Conservation (phyloP, 2,113 vertebrate species). For the Bubo blakistoni region DNA sequence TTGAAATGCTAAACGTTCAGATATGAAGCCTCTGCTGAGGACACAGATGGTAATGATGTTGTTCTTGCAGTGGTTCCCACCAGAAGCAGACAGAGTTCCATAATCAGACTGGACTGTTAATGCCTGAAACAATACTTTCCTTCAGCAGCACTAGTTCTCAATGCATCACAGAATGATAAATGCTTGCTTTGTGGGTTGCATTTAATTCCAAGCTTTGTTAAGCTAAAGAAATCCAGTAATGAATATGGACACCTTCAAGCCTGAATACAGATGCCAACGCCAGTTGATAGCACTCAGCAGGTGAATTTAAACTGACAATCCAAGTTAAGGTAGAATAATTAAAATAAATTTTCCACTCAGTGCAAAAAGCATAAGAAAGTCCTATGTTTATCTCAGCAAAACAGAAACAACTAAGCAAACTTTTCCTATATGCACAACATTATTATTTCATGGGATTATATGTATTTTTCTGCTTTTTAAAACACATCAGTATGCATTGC, state of each 20-base stretch:
- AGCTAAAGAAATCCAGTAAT: constrained; percentile 47
- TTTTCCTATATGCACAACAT: background rate
- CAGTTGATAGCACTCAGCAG: background rate
- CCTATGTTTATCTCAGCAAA: background rate
- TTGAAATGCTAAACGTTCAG: constrained; percentile 53
- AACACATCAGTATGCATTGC: background rate
- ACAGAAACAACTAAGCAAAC: background rate
- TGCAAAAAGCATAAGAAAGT: background rate
- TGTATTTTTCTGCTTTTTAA: background rate
- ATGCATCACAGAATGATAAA: background rate
- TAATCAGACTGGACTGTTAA: constrained; percentile 16
- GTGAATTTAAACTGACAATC: constrained; percentile 44
- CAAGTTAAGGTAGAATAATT: constrained; percentile 34
- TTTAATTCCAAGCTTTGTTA: constrained; percentile 60
- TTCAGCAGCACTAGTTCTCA: background rate
- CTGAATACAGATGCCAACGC: constrained; percentile 17
- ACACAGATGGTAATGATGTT: constrained; percentile 36
- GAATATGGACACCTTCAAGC: constrained; percentile 43
- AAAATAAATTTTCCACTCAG: constrained; percentile 33
- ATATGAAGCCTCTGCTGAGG: constrained; percentile 23
- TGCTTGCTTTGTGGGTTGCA: constrained; percentile 23
- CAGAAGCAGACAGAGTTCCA: background rate
- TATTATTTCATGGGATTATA: background rate
- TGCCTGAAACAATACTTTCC: constrained; percentile 17
- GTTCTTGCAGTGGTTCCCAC: constrained; percentile 11